Base-by-base conservation (phyloP, 2,888 invertebrate genomes). In the Metellina segmentata region DNA sequence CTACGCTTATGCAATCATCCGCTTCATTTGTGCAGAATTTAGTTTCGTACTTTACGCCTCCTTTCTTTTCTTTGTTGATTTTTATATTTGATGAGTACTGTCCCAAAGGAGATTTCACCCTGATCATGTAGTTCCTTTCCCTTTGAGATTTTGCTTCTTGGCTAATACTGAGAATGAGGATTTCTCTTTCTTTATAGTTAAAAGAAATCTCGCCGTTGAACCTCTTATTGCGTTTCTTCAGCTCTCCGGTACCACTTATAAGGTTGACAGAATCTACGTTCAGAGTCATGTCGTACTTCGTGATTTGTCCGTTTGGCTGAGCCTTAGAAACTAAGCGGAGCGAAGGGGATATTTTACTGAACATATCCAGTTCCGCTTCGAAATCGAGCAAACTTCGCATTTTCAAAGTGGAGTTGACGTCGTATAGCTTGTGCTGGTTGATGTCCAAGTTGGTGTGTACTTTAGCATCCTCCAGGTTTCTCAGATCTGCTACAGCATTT, bases 401-500 rank as follows among this genome's bases (percentile, higher is more conserved):
- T 77, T 86, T 85, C 49, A 92, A 74, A 7, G 90, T 92, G 6
- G 83, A 70, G 74, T 90, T 90, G 13, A 87, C 74, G 53, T 92
- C 85, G 48, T 88, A 92, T 0, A 90, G 16, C 70, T 92, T 83
- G 19, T 92, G 83, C n/a, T 82, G 53, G 74, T 92, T 92, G 7
- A 92, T 49, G 70, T 88, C 90, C 11, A 90, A 20, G 20, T 92
- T 89, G 7, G 92, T 81, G 13, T 92, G 85, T 51, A 92, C 16
- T 77, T 89, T 86, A 2, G 81, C 82, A 34, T 92, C 89, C 77
- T 92, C 92, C 49, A 72, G 53, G 19, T 82, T 92, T 52, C 92
- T 89, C 49, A 92, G 82, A 78, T 92, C 92, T 52, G 89, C 89
- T 20, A 92, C 81, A 8, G 85, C 91, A 78, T 89, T 91, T 0